Evolutionary conservation across 2,888 invertebrate species (phyloP), one percentile per base, ranked within the genome.

Genomic region (Cryptus viduatorius): DNA sequence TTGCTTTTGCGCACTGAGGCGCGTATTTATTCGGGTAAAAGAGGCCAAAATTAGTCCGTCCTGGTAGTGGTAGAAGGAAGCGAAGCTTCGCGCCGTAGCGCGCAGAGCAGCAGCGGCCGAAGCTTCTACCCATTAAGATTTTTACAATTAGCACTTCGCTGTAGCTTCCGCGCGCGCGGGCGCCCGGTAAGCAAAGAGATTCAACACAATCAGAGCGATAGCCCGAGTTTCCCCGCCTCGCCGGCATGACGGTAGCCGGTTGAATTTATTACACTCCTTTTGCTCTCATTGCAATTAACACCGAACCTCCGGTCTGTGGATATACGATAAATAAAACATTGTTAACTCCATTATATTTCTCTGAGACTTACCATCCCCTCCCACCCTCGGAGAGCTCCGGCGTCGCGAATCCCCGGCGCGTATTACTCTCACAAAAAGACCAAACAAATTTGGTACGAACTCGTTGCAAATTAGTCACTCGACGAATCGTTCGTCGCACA

Each of bases 61-160:
- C 29, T 0, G 19, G 24, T 42, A 56, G 24, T 12, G 29, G n/a
- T n/a, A 29, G 24, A 14, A 59, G 14, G 44, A 8, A 46, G 24
- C 59, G 44, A 16, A 10, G 59, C 59, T 44, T 14, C 29, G 44
- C 42, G 19, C 71, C 16, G 10, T 48, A n/a, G 37, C 37, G 37
- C 4, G 37, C 5, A 4, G 37, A 4, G 37, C 37, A 37, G 8
- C 37, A 37, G 37, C 14, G 16, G 37, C 29, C 56, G 42, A 72
- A n/a, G 24, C 24, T n/a, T 19, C 16, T 31, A 4, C 29, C 61
- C 50, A 61, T 73, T 50, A 68, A 79, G 75, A 67, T 80, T 76
- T 76, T 83, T 72, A 80, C 71, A 80, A 79, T 83, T 76, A 83
- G 76, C 69, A 69, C 69, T 79, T 19, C 69, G 69, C 46, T 50